phyloP scores from a whole-genome alignment of 2,797 vertebrate species.

The Mormyrus proboscirostris region DNA sequence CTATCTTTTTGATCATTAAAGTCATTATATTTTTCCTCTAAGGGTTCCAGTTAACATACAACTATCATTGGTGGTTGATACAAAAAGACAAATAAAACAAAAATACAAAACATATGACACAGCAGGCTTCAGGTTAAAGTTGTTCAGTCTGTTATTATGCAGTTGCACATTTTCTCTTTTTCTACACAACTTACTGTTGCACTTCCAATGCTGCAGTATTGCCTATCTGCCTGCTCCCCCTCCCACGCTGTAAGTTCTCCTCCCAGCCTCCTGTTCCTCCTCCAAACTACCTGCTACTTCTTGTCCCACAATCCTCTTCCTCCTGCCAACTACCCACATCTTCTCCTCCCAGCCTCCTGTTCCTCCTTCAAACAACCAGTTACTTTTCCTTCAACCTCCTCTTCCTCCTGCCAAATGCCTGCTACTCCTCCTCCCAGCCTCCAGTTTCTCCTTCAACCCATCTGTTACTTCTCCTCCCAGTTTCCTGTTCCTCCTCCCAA shows the following conservation, averaged over 20 bases:
- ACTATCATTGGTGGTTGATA: background rate
- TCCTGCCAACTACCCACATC: background rate
- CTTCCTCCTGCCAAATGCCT: background rate
- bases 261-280: background rate
- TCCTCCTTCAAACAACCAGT: background rate
- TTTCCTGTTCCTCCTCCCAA: background rate
- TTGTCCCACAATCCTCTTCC: background rate
- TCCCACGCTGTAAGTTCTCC: background rate
- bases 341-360: background rate
- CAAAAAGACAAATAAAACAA: background rate
- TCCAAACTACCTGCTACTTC: background rate
- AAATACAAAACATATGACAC: background rate
- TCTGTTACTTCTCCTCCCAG: background rate
- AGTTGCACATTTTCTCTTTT: background rate
- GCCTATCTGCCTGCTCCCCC: background rate
- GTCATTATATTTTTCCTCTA: background rate
- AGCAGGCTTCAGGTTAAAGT: background rate
- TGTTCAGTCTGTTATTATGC: background rate
- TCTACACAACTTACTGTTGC: background rate
- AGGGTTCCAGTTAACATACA: background rate
- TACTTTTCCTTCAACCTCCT: background rate
- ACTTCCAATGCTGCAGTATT: background rate
- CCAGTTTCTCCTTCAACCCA: background rate
- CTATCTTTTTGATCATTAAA: background rate
- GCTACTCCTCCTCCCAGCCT: background rate